phyloP scores from a whole-genome alignment of 2,888 invertebrate genomes.

The Deilephila porcellus region DNA sequence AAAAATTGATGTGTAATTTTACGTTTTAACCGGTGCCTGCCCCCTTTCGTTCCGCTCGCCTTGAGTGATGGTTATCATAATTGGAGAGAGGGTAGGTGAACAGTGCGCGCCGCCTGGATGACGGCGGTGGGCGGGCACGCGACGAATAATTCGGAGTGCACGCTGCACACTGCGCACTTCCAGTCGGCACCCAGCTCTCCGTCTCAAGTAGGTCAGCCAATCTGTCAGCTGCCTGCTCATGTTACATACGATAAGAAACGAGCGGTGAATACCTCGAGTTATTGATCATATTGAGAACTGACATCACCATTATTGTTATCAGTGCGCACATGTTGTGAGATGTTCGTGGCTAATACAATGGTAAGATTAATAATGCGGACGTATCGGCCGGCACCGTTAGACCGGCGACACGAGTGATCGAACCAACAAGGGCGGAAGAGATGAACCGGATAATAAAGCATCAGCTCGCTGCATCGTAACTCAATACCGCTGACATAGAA shows the following conservation, averaged over 20 bases:
- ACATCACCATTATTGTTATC: constrained; percentile 77
- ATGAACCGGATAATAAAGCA: constrained; percentile 81
- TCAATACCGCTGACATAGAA: constrained; percentile 77
- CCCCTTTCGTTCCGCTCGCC: constrained; percentile 84
- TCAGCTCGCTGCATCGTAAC: constrained; percentile 75
- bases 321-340: constrained; percentile 76
- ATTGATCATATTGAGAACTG: constrained; percentile 72
- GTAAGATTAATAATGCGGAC: constrained; percentile 81
- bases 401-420: constrained; percentile 77
- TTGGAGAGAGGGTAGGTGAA: constrained; percentile 81
- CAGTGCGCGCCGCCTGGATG: constrained; percentile 67
- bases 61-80: constrained; percentile 85
- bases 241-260: constrained; percentile 59
- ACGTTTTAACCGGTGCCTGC: constrained; percentile 83
- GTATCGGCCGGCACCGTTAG: constrained; percentile 73
- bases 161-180: constrained; percentile 46
- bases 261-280: constrained; percentile 70
- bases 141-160: constrained; percentile 57
- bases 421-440: constrained; percentile 82
- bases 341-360: constrained; percentile 77
- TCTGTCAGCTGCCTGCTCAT: constrained; percentile 32
- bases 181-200: constrained; percentile 37
- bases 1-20: constrained; percentile 84
- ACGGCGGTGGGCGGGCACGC: constrained; percentile 70
- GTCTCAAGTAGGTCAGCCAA: constrained; percentile 39